phyloP scores from a whole-genome alignment of 2,888 invertebrate species.

The Drosophila yooni region DNA sequence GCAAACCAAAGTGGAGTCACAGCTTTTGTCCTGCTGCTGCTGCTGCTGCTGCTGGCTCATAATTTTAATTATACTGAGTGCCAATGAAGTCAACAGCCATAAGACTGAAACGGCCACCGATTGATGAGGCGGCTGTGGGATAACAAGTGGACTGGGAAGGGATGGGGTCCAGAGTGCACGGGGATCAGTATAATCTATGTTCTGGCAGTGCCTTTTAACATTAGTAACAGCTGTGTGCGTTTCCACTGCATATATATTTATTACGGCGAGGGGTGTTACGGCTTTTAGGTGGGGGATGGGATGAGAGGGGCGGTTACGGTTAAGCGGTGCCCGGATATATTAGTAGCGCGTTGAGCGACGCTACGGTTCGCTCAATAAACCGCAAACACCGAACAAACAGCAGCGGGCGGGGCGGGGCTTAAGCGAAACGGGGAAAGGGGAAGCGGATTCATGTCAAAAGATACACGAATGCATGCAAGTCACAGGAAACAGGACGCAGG shows the following conservation, averaged over 20 bases:
- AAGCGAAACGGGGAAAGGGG: not conserved
- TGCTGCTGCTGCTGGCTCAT: conserved; percentile 62
- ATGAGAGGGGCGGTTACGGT: conserved; percentile 49
- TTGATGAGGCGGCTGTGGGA: conserved; percentile 58
- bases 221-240: conserved; percentile 74
- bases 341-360: conserved; percentile 64
- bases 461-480: conserved; percentile 48
- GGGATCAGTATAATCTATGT: conserved; percentile 53
- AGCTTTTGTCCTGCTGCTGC: conserved; percentile 54
- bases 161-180: not conserved
- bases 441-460: conserved; percentile 39
- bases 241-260: conserved; percentile 78
- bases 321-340: conserved; percentile 72
- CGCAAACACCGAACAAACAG: conserved; percentile 55
- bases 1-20: conserved; percentile 59
- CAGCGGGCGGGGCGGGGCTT: too few species aligned
- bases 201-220: conserved; percentile 63
- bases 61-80: conserved; percentile 82
- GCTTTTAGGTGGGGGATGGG: conserved; percentile 3
- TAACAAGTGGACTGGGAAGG: not conserved
- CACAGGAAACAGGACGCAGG: conserved; percentile 40
- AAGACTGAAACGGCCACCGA: conserved; percentile 69
- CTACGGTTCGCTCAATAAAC: conserved; percentile 65
- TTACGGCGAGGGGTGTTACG: conserved; percentile 37
- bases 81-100: conserved; percentile 79